These are phyloP conservation scores for Psammodynastes pulverulentus DNA, from an alignment of 2,113 vertebrate genomes.

Conservation along the genomic window DNA sequence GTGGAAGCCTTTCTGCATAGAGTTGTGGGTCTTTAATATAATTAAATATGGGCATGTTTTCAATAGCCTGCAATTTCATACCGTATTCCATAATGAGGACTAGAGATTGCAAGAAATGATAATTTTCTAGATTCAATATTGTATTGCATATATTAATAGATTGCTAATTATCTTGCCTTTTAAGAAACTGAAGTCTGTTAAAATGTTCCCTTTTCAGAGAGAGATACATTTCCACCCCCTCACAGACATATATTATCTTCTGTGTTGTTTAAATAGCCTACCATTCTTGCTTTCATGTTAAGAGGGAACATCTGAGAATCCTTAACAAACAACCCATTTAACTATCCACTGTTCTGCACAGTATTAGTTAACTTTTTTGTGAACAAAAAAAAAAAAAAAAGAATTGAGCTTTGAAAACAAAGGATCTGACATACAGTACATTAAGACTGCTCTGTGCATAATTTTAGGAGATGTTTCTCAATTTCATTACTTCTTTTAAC, in stretches of 20 bases:
- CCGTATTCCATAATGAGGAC: neutral
- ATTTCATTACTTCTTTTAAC: neutral
- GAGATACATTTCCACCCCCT: neutral
- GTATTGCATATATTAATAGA: neutral
- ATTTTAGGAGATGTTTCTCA: neutral
- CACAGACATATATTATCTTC: conserved; percentile 41
- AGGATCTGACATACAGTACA: conserved; percentile 15
- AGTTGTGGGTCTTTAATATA: neutral
- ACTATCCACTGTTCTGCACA: conserved; percentile 54
- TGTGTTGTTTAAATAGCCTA: conserved; percentile 48
- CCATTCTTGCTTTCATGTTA: conserved; percentile 51
- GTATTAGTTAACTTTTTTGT: conserved; percentile 48
- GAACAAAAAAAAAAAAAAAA: conserved; percentile 41
- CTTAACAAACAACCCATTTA: conserved; percentile 62
- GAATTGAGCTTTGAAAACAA: conserved; percentile 40
- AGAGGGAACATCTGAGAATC: conserved; percentile 56
- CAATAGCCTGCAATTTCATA: neutral
- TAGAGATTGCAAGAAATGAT: neutral
- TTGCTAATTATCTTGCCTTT: neutral
- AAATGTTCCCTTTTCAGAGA: conserved; percentile 15
- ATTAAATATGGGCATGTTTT: neutral
- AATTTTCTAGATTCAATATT: neutral
- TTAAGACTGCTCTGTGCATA: conserved; percentile 15
- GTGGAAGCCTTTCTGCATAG: neutral
- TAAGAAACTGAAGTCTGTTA: conserved; percentile 27